A percentile compares a stretch with the other conserved stretches of the same genome.
Conservation (phyloP, 2,888 invertebrate species). For the Ferrisia virgata region DNA sequence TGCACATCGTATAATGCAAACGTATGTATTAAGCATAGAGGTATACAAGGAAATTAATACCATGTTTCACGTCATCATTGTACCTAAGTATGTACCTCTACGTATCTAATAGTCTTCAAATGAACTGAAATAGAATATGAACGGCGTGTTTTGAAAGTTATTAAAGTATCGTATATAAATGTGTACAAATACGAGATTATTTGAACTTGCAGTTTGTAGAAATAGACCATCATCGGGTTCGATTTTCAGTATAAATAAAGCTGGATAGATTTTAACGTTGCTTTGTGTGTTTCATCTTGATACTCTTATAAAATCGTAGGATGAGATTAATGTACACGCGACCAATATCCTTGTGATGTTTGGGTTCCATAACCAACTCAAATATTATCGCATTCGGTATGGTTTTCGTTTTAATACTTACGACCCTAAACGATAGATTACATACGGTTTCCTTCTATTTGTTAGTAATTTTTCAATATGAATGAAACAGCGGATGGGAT, state of each 20-base stretch:
- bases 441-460: too few species aligned
- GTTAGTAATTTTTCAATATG: too few species aligned
- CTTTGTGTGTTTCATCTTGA: not conserved
- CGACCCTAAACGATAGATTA: too few species aligned
- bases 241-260: not conserved
- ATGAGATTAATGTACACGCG: not conserved
- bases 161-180: not conserved
- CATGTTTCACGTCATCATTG: not conserved
- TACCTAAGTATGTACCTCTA: too few species aligned
- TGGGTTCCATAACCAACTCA: too few species aligned
- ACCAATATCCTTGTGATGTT: too few species aligned
- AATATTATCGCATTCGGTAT: too few species aligned
- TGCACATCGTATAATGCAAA: too few species aligned
- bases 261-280: not conserved
- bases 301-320: not conserved
- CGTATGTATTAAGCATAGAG: too few species aligned
- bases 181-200: not conserved
- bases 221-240: not conserved
- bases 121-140: not conserved
- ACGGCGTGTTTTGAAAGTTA: not conserved
- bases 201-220: not conserved
- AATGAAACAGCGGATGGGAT: too few species aligned
- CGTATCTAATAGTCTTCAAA: too few species aligned
- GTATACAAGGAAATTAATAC: constrained; percentile 13
- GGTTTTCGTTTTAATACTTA: too few species aligned